phyloP scores from a whole-genome alignment of 2,113 vertebrate genomes.

The Ptilorrhoa leucosticta region DNA sequence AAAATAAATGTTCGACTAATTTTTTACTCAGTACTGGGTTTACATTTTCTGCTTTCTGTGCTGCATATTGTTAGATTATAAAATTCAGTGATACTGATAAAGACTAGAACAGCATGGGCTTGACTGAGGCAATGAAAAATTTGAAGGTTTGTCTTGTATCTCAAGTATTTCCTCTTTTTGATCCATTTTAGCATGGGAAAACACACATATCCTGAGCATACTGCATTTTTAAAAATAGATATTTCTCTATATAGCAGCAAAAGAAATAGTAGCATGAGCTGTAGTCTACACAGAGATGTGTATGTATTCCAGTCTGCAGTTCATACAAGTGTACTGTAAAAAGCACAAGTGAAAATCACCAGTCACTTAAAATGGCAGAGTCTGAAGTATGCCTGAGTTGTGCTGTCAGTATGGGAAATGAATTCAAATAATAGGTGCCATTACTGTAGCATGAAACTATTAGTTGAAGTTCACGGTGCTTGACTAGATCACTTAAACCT shows the following conservation, averaged over 20 bases:
- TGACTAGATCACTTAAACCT: slow-evolving; percentile 49
- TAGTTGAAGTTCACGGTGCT: slow-evolving; percentile 58
- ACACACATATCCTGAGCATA: background rate
- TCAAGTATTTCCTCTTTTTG: background rate
- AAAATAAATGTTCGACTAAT: background rate
- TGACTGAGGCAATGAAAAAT: background rate
- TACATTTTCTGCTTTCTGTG: background rate
- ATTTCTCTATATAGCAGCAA: background rate
- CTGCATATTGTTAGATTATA: background rate
- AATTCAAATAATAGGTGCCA: slow-evolving; percentile 56
- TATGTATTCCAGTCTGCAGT: background rate
- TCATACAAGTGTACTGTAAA: background rate
- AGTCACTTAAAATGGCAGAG: slow-evolving; percentile 45
- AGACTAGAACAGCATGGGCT: background rate
- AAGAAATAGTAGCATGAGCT: background rate
- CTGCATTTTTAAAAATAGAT: background rate
- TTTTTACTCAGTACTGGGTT: background rate
- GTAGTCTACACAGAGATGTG: background rate
- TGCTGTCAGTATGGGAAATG: slow-evolving; percentile 30
- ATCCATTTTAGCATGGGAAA: background rate
- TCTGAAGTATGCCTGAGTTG: slow-evolving; percentile 29
- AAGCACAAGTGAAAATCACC: slow-evolving; percentile 41
- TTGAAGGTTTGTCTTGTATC: background rate
- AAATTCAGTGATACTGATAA: background rate
- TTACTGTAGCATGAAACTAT: slow-evolving; percentile 50